phyloP scores from a whole-genome alignment of 2,797 vertebrate genomes.

The Buceros bicornis region DNA sequence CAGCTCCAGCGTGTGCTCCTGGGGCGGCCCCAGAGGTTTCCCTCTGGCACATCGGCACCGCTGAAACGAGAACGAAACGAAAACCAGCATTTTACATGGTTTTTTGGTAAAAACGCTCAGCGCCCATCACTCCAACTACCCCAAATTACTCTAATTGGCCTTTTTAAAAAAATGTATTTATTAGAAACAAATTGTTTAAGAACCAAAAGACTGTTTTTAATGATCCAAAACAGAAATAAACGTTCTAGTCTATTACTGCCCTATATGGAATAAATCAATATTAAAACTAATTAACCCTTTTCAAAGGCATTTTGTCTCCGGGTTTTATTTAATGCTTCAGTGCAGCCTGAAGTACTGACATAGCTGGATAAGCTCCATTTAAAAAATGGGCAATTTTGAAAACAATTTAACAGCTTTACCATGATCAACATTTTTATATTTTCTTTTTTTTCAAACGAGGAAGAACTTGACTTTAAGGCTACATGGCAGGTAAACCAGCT shows the following conservation, averaged over 20 bases:
- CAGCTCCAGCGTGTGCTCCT: too few species aligned
- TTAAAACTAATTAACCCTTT: conserved; percentile 99
- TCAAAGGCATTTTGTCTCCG: conserved; percentile 91
- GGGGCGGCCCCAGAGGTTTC: background rate
- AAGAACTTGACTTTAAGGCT: conserved; percentile 36
- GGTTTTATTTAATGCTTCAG: conserved; percentile 96
- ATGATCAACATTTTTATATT: conserved; percentile 63
- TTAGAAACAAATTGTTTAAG: conserved; percentile 78
- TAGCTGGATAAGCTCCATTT: conserved; percentile 93
- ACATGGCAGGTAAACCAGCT: background rate
- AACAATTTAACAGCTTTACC: conserved; percentile 86
- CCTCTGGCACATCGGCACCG: too few species aligned
- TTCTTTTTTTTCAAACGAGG: background rate
- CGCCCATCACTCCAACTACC: background rate
- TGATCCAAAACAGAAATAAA: conserved; percentile 82
- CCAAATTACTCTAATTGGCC: conserved; percentile 65
- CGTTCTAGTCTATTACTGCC: conserved; percentile 84
- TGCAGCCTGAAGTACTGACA: conserved; percentile 91
- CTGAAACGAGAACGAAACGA: background rate
- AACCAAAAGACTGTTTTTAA: conserved; percentile 77
- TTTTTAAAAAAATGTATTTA: conserved; percentile 50
- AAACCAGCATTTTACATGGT: too few species aligned
- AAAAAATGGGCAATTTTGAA: conserved; percentile 91
- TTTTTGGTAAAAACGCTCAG: background rate
- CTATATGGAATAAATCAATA: conserved; percentile 95